Base-by-base conservation (phyloP, 2,888 invertebrate genomes). In the Campoplex capitator region DNA sequence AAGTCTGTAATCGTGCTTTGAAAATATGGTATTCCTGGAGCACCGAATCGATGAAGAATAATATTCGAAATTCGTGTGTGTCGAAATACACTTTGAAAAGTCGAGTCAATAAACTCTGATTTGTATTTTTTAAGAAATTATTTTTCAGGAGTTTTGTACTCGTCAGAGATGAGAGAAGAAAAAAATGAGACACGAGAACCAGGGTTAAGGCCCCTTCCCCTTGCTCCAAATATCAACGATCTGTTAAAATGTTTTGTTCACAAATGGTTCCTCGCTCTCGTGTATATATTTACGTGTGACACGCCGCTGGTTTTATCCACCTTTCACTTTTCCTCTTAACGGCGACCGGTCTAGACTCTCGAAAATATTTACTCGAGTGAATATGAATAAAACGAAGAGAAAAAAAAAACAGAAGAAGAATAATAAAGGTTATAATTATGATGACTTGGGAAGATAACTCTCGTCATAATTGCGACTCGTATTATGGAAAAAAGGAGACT, bases 401-500 rank as follows among this genome's bases (percentile, higher is more conserved):
- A 68, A 38, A 45, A 68, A 23, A 67, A 67, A 67, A n/a, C 42
- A 16, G 6, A 38, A 13, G 9, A 11, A 11, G n/a, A 65, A 6
- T 32, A 42, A 32, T 56, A 42, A 74, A 74, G 23, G 38, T 48
- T 51, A 51, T 32, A 74, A 65, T 38, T 78, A 45, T 67, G 78
- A 62, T 51, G 79, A 48, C 70, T 16, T 16, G 65, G 62, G 81
- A 70, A 48, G 54, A 62, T 38, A 82, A 23, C 62, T 77, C 48
- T 77, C 48, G 67, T 56, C 67, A 79, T 48, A 48, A 51, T 51
- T 51, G 51, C 35, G 32, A 51, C 51, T 71, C 51, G 48, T 51
- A 35, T 23, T 51, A 35, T 51, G 71, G 51, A 18, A 4, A 51
- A 62, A 32, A 32, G 71, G n/a, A n/a, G 18, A 71, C n/a, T 51